Evolutionary conservation across 1,140 invertebrate species (phyloP).

Genomic region (Chelonus insularis): DNA sequence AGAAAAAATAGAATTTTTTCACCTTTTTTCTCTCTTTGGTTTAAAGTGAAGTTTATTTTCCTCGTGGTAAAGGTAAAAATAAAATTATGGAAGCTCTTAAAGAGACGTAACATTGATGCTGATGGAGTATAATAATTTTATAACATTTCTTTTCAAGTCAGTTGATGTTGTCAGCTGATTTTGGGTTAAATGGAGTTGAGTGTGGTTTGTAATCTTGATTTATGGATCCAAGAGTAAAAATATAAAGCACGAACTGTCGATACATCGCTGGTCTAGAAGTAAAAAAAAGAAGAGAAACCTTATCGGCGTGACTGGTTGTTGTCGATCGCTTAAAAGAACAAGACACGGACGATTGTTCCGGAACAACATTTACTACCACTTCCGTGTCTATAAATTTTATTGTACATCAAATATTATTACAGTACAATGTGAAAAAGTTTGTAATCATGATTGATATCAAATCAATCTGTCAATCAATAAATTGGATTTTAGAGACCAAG

Average conservation of each 20-base stretch:
- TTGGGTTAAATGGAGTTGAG: not conserved
- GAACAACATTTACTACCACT: not conserved
- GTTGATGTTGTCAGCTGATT: conserved; percentile 13
- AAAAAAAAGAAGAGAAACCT: conserved; percentile 10
- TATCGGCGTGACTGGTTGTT: conserved; percentile 26
- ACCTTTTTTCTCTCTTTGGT: not conserved
- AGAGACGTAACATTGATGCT: no score
- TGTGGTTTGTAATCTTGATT: conserved; percentile 11
- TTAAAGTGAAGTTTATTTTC: not conserved
- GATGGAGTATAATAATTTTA: no score
- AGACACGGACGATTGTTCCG: conserved; percentile 23
- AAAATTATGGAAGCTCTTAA: no score
- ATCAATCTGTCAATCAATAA: not conserved
- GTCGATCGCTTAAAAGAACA: conserved; percentile 3
- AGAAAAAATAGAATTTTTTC: not conserved
- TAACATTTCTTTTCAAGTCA: no score
- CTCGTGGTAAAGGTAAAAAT: no score
- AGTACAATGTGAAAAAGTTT: not conserved
- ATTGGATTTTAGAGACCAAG: no score
- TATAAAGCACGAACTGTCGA: conserved; percentile 9
- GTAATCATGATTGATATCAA: not conserved
- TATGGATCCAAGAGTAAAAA: conserved; percentile 1
- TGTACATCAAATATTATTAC: not conserved
- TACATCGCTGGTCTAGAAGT: not conserved
- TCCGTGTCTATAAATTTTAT: conserved; percentile 3